Base-by-base conservation (phyloP, 2,113 vertebrate genomes). In the Cololabis saira region DNA sequence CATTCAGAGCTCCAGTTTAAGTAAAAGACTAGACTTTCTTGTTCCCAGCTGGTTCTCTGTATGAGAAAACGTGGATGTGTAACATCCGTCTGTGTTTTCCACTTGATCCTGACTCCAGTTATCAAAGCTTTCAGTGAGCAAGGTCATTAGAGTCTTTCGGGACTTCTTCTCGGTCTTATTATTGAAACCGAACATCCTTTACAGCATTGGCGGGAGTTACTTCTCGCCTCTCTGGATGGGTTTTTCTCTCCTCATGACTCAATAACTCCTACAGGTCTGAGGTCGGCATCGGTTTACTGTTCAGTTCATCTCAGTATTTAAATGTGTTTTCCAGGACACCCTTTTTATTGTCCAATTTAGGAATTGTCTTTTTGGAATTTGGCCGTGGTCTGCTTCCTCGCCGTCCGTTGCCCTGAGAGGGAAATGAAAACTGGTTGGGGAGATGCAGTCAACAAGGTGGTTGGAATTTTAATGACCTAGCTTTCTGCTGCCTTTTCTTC, bases 381-480 rank as follows among this genome's bases (percentile, higher is more conserved):
- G 10, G 33, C 33, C 33, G 10, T 7, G 33, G 41, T 33, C 50
- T 42, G 17, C 67, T 55, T 64, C 53, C 44, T 71, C 43, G 19
- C 55, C 6, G 2, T 78, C 61, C 18, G 22, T 65, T 55, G 51
- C 62, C 44, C 1, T 45, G 61, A 55, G 63, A 65, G 62, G 4
- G 76, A 71, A 81, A 68, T 54, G 48, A 74, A 75, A 74, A 72
- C 76, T 70, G 71, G 71, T 83, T 74, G 64, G 72, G 73, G 70
- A 83, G 80, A 84, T 80, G 66, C 80, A 82, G 72, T 74, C 79
- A 87, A 85, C 78, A 90, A 89, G 78, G 78, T 86, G 86, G 72
- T 64, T 76, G 81, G 90, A 91, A 87, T 90, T 86, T 88, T 89
- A 90, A 91, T 92, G 76, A 89, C 65, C 27, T n/a, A 53, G 61